A percentile compares a stretch with the other conserved stretches of the same genome.
phyloP scores from a whole-genome alignment of 2,888 invertebrate species.

The Anaspis maculata region DNA sequence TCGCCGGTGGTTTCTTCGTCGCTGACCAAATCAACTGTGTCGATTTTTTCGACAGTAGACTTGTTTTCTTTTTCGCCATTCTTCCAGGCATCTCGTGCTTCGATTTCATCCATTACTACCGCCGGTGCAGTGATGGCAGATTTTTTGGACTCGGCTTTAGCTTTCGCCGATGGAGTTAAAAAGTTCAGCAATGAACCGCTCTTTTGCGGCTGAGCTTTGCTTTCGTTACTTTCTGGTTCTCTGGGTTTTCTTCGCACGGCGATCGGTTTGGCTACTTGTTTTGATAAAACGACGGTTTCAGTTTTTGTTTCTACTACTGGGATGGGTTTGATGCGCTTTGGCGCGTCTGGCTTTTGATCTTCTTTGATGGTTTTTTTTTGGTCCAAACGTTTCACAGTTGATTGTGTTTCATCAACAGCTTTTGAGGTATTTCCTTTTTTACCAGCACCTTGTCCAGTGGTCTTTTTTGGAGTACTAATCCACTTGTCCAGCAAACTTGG shows the following conservation, averaged over 20 bases:
- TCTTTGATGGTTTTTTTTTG: no score
- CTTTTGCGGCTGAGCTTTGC: no score
- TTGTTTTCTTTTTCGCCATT: conserved; percentile 10
- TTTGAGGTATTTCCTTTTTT: neutral
- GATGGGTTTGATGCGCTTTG: conserved; percentile 17
- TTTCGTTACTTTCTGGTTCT: no score
- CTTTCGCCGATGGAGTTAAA: neutral
- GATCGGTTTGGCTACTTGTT: conserved; percentile 32
- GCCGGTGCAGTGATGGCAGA: conserved; percentile 3
- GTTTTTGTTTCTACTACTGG: conserved; percentile 5
- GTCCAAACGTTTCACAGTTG: conserved; percentile 9
- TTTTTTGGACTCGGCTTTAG: conserved; percentile 5
- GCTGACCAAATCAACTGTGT: neutral
- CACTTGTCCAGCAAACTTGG: conserved; percentile 35
- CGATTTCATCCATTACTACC: conserved; percentile 19
- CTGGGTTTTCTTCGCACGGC: conserved; percentile 37
- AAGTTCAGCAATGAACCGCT: neutral
- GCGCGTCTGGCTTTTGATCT: conserved; percentile 11
- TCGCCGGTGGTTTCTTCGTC: neutral
- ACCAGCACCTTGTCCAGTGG: conserved; percentile 11
- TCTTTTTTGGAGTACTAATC: conserved; percentile 26
- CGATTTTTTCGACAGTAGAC: conserved; percentile 3
- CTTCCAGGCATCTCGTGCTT: conserved; percentile 27
- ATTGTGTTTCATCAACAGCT: conserved; percentile 5
- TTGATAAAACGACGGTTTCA: neutral